Base-by-base conservation (phyloP, 2,888 invertebrate species). In the Sinopyrophorus schimmeli region DNA sequence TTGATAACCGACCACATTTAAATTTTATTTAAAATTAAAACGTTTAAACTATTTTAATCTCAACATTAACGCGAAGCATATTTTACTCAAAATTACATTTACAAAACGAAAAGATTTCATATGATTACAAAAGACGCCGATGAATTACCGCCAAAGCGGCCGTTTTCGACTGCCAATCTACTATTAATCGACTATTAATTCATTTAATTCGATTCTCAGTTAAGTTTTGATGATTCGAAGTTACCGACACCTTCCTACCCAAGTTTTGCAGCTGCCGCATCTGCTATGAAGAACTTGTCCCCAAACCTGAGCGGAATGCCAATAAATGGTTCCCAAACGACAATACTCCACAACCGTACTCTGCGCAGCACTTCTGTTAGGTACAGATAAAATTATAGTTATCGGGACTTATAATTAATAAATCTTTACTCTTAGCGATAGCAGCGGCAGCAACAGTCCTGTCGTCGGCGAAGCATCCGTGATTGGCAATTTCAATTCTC, bases 391-490 rank as follows among this genome's bases (percentile, higher is more conserved):
- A 6, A 5, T 30, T 15, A n/a, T n/a, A 28, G 3, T 39, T 18
- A 17, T 9, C 6, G 2, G 2, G 16, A 31, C 6, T 10, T 14
- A 27, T 17, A n/a, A 10, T 5, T 9, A 5, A 1, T 3, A 26
- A 21, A 11, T 26, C 9, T 40, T 26, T 39, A 53, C 34, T 26
- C 32, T 10, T 18, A 80, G 80, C 63, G 79, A 80, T 47, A 76
- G 76, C 39, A 70, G 69, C 53, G 70, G 72, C 16, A 71, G 69
- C 51, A 74, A 74, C 51, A 80, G 79, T 57, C 78, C 78, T 4
- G 73, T 75, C 12, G 65, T 76, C 39, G 74, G 78, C 34, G 77
- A 77, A 55, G 68, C 71, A 11, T 58, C 75, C 18, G 59, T 76
- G 43, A 64, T 74, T 55, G 65, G 72, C 21, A 71, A 69, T 43